A percentile compares a stretch with the other conserved stretches of the same genome.
Conservation (phyloP, 1,140 invertebrate species). For the Pseudomyrmex sp. region DNA sequence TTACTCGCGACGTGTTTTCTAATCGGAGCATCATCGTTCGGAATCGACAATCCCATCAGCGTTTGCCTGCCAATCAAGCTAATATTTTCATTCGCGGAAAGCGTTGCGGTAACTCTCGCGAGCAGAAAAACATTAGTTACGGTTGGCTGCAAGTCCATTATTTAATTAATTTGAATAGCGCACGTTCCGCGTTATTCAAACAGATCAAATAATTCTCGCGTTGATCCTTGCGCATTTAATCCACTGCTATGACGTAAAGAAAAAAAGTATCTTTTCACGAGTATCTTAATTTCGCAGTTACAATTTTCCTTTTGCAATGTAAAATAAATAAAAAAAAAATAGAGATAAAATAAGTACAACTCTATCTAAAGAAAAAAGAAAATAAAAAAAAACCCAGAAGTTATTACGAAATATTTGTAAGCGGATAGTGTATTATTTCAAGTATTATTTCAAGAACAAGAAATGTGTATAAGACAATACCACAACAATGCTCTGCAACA, state of each 20-base stretch:
- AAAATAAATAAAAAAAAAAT: neutral
- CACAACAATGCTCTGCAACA: neutral
- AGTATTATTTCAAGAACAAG: neutral
- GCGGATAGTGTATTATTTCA: neutral
- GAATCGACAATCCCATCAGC: neutral
- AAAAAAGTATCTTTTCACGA: neutral
- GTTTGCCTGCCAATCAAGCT: neutral
- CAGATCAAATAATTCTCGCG: slow-evolving; percentile 36
- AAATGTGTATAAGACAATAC: neutral
- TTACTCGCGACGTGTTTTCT: slow-evolving; percentile 23
- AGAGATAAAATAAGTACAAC: neutral
- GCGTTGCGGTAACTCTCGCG: neutral
- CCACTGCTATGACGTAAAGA: neutral
- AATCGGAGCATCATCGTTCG: slow-evolving; percentile 20
- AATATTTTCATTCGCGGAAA: neutral
- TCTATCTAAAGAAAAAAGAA: neutral
- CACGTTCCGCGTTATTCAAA: neutral
- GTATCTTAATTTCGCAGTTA: neutral
- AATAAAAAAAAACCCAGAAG: neutral
- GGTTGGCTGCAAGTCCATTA: slow-evolving; percentile 32
- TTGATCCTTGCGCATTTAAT: slow-evolving; percentile 21
- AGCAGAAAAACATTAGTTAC: slow-evolving; percentile 11
- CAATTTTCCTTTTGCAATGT: neutral
- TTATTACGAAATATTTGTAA: neutral
- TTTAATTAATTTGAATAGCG: slow-evolving; percentile 44